phyloP scores from a whole-genome alignment of 2,113 vertebrate genomes.

The Pelvicachromis taeniatus region DNA sequence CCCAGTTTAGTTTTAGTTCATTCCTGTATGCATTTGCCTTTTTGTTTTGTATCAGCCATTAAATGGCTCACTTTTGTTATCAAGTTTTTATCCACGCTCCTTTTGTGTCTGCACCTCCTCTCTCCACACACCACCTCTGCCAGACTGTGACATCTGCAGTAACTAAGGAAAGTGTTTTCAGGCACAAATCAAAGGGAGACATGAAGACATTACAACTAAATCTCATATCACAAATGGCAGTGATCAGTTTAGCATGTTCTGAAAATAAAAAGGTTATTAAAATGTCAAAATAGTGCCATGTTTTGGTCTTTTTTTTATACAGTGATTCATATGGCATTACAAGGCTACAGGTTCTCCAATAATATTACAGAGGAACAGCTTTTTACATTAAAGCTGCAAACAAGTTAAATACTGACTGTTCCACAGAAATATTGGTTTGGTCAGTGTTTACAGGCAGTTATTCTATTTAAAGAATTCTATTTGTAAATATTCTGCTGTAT shows the following conservation, averaged over 20 bases:
- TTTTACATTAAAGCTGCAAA: neutral
- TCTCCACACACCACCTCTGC: no score
- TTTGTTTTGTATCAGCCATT: no score
- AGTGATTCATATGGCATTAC: neutral
- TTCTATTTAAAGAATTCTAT: neutral
- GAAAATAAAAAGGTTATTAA: neutral
- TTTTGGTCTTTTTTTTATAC: neutral
- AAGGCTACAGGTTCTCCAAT: neutral
- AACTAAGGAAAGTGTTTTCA: neutral
- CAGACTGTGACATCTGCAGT: no score
- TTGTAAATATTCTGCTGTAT: neutral
- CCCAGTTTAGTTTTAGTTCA: no score
- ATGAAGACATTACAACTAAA: neutral
- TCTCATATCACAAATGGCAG: neutral
- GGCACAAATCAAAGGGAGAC: neutral
- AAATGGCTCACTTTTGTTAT: no score
- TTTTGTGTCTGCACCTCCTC: no score
- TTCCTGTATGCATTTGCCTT: no score
- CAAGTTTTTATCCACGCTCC: no score
- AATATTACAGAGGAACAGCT: neutral
- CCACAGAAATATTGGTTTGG: neutral
- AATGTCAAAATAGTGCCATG: neutral
- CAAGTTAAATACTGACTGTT: neutral
- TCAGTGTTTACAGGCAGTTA: neutral
- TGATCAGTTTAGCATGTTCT: neutral